Evolutionary conservation across 2,797 vertebrate species (phyloP).

Genomic region (Allochrocebus solatus): DNA sequence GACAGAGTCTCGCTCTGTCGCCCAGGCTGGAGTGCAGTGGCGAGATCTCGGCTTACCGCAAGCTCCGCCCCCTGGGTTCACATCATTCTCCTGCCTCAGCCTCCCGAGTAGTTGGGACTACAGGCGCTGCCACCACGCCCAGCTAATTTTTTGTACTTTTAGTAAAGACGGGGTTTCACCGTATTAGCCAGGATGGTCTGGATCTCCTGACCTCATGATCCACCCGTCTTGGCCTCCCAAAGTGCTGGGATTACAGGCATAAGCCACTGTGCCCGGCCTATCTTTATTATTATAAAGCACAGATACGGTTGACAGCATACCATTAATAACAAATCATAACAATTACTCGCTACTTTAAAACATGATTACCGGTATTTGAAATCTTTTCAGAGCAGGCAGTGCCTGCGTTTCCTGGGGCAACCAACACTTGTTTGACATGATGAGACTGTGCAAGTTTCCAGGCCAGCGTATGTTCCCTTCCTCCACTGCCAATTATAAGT

Average conservation of each 20-base stretch:
- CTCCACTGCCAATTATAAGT: conserved; percentile 93
- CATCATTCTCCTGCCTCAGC: no score
- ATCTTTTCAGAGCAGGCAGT: conserved; percentile 91
- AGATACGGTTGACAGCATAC: background rate
- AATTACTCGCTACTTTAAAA: background rate
- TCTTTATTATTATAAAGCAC: background rate
- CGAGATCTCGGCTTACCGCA: no score
- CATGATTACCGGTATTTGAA: conserved; percentile 85
- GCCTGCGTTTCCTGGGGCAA: conserved; percentile 96
- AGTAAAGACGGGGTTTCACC: no score
- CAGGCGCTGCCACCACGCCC: accelerated
- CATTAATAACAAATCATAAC: background rate
- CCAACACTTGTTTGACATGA: conserved; percentile 90
- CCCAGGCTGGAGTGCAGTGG: no score
- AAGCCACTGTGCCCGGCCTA: background rate
- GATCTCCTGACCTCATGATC: no score
- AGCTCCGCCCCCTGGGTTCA: no score
- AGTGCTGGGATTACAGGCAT: no score
- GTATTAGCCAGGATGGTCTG: no score
- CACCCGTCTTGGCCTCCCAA: no score
- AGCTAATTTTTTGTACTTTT: no score
- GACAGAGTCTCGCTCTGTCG: no score
- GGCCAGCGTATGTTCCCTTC: conserved; percentile 93
- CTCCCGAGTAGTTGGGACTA: no score
- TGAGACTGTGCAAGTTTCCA: conserved; percentile 96